A percentile compares a stretch with the other conserved stretches of the same genome.
phyloP scores from a whole-genome alignment of 2,113 vertebrate species.

The Oryzias woworae region DNA sequence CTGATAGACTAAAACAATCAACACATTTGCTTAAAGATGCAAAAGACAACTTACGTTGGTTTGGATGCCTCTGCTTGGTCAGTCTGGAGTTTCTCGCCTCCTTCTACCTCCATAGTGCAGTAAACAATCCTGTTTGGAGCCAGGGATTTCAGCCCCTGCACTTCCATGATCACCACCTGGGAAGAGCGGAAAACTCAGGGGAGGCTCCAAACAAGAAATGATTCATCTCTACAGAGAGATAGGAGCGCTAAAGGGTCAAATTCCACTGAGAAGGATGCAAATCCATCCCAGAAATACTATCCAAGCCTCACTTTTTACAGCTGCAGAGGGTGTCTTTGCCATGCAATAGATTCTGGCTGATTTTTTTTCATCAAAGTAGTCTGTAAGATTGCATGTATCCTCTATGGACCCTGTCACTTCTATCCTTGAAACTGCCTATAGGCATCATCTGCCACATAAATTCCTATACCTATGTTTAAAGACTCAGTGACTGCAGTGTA shows the following conservation, averaged over 20 bases:
- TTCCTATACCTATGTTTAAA: constrained; percentile 26
- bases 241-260: constrained; percentile 9
- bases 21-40: no score
- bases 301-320: constrained; percentile 8
- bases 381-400: constrained; percentile 8
- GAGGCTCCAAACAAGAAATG: constrained; percentile 26
- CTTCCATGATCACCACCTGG: constrained; percentile 99
- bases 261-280: constrained; percentile 4
- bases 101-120: constrained; percentile 99
- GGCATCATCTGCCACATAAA: constrained; percentile 25
- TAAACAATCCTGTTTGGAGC: constrained; percentile 98
- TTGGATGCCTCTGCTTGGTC: constrained; percentile 99
- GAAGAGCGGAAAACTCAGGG: constrained; percentile 39
- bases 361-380: constrained; percentile 9
- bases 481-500: constrained; percentile 18
- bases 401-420: constrained; percentile 13
- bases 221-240: constrained; percentile 29
- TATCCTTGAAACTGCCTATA: constrained; percentile 9
- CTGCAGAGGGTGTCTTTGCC: background rate
- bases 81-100: constrained; percentile 96
- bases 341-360: constrained; percentile 16
- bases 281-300: constrained; percentile 11
- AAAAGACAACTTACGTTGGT: constrained; percentile 85
- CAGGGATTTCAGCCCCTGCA: constrained; percentile 94
- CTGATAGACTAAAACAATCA: no score